These are phyloP conservation scores for Calliopum simillimum DNA, from an alignment of 2,888 invertebrate genomes.

Conservation along the genomic window DNA sequence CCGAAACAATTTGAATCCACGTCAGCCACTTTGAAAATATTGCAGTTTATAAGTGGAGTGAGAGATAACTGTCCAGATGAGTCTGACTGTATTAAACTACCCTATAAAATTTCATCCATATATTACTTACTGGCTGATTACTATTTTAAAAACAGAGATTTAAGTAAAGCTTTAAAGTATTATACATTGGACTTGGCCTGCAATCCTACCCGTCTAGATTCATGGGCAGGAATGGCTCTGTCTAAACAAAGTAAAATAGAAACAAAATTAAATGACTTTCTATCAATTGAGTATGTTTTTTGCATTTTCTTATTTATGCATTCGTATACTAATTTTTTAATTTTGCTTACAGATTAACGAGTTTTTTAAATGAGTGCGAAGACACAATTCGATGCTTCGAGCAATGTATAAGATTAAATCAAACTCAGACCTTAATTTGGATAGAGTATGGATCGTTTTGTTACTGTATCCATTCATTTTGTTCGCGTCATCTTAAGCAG, in stretches of 20 bases:
- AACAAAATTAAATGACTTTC: conserved; percentile 81
- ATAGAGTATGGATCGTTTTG: conserved; percentile 93
- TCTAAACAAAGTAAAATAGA: conserved; percentile 83
- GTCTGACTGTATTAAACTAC: conserved; percentile 69
- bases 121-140: conserved; percentile 94
- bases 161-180: conserved; percentile 79
- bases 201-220: conserved; percentile 84
- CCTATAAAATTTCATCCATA: conserved; percentile 76
- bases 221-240: conserved; percentile 93
- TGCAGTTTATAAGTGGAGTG: conserved; percentile 76
- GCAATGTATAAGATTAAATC: conserved; percentile 80
- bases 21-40: conserved; percentile 73
- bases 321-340: conserved; percentile 3
- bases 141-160: conserved; percentile 89
- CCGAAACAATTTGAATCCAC: conserved; percentile 78
- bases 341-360: conserved; percentile 42
- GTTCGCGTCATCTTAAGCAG: conserved; percentile 77
- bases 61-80: conserved; percentile 70
- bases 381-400: conserved; percentile 84
- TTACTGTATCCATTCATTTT: conserved; percentile 90
- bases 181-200: conserved; percentile 86
- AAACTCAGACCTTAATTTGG: conserved; percentile 82
- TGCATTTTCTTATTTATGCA: background rate
- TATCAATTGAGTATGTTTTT: conserved; percentile 69
- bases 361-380: conserved; percentile 72